phyloP scores from a whole-genome alignment of 2,797 vertebrate species.

The Iguana delicatissima region DNA sequence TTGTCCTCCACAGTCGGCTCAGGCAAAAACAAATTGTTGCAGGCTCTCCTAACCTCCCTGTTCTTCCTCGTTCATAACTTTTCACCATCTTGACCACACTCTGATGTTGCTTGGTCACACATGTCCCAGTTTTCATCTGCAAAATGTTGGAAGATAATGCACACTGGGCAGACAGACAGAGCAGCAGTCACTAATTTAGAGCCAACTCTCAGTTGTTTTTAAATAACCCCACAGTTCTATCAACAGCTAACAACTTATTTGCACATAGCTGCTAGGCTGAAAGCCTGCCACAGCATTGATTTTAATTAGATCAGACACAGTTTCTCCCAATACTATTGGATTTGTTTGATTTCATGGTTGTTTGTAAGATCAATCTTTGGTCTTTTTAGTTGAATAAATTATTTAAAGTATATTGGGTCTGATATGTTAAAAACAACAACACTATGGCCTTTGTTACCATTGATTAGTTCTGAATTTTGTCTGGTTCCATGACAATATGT shows the following conservation, averaged over 20 bases:
- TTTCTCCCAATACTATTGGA: slow-evolving; percentile 54
- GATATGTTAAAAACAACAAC: background rate
- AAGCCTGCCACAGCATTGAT: slow-evolving; percentile 52
- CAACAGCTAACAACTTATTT: slow-evolving; percentile 15
- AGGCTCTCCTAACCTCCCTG: no score
- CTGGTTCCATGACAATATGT: background rate
- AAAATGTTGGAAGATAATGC: no score
- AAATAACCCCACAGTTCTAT: slow-evolving; percentile 6
- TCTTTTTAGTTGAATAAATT: slow-evolving; percentile 44
- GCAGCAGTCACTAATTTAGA: background rate
- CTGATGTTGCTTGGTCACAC: no score
- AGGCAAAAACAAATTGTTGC: no score
- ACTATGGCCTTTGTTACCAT: background rate
- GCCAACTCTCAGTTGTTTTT: background rate
- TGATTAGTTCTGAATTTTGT: background rate
- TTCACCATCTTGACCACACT: no score
- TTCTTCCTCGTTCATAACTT: no score
- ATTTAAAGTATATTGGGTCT: slow-evolving; percentile 25
- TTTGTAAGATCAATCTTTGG: slow-evolving; percentile 65
- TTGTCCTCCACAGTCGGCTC: no score
- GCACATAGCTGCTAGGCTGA: slow-evolving; percentile 20
- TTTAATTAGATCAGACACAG: slow-evolving; percentile 69
- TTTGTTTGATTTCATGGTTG: slow-evolving; percentile 63
- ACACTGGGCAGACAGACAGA: no score
- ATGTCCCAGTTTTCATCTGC: no score